Base-by-base conservation (phyloP, 2,797 vertebrate species). In the Trichosurus vulpecula region DNA sequence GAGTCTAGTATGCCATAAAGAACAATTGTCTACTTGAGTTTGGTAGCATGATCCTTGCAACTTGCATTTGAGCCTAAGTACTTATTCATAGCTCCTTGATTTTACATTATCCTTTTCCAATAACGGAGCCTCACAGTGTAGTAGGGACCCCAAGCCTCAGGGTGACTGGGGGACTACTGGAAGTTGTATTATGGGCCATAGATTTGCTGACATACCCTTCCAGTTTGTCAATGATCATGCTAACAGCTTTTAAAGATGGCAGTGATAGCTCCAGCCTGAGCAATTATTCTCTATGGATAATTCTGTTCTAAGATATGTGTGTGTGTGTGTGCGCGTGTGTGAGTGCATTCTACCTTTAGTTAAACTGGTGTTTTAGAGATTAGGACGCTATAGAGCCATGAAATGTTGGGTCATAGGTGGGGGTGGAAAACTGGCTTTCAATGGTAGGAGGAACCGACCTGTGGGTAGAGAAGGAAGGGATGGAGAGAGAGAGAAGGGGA, bases 151-250 rank as follows among this genome's bases (percentile, higher is more conserved):
- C 99, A 0, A 99, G 99, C 91, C 99, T 99, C 91, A 99, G 99
- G 91, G 99, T 99, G 97, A 99, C 99, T 0, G 99, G 99, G 94
- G 99, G 99, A 98, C 99, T 99, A 98, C 99, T 99, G 98, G 99
- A 99, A 94, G 99, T 99, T 41, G 99, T 99, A 97, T 99, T 99
- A 98, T 99, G 99, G 94, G 99, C 99, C 99, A 99, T 99, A 92
- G 99, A 99, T 98, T 99, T 99, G 98, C 99, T 99, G 98, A 99
- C 99, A 97, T 99, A 99, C 99, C 99, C 99, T 99, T 99, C 99
- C 98, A 99, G 99, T 98, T 99, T 99, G 98, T 99, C 99, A 97
- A 99, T 99, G 98, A 99, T 99, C 99, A 99, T 99, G 2, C 30
- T 57, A 61, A 96, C 98, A 57, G 99, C 99, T 99, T 58, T 99